phyloP scores from a whole-genome alignment of 1,140 invertebrate genomes.

The Drosophila kepulauana region DNA sequence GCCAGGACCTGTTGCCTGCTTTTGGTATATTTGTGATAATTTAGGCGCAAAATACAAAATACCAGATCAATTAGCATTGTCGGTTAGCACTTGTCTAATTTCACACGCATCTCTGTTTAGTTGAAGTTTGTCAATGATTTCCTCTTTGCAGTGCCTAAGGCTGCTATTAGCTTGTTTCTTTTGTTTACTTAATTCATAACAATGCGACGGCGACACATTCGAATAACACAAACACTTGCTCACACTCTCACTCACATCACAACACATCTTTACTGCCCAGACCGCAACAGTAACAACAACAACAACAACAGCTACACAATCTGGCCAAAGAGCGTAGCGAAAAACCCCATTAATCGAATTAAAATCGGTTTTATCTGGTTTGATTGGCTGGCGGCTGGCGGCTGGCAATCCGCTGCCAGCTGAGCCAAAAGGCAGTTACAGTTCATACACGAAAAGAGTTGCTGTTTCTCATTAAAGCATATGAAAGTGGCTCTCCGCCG shows the following conservation, averaged over 20 bases:
- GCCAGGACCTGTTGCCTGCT: constrained; percentile 6
- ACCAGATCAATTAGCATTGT: constrained; percentile 4
- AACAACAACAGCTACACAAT: constrained; percentile 45
- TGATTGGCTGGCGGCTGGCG: constrained; percentile 56
- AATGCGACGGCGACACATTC: constrained; percentile 34
- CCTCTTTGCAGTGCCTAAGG: constrained; percentile 37
- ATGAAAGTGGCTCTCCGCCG: constrained; percentile 24
- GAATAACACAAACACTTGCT: constrained; percentile 33
- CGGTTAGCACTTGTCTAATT: constrained; percentile 32
- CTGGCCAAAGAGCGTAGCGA: constrained; percentile 59
- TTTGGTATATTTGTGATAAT: constrained; percentile 28
- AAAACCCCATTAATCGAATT: constrained; percentile 82
- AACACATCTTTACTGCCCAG: constrained; percentile 68
- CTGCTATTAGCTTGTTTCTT: constrained; percentile 70
- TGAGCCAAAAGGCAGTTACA: constrained; percentile 46
- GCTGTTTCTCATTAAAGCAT: constrained; percentile 31
- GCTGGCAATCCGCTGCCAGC: constrained; percentile 23
- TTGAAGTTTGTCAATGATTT: constrained; percentile 24
- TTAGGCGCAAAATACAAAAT: constrained; percentile 19
- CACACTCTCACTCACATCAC: constrained; percentile 39
- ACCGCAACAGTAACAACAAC: constrained; percentile 34
- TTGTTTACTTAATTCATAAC: constrained; percentile 72
- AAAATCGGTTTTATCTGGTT: constrained; percentile 84
- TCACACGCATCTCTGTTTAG: constrained; percentile 4
- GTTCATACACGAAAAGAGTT: constrained; percentile 37